These are phyloP conservation scores for Mesembrinibis cayennensis DNA, from an alignment of 2,113 vertebrate genomes.

Conservation along the genomic window DNA sequence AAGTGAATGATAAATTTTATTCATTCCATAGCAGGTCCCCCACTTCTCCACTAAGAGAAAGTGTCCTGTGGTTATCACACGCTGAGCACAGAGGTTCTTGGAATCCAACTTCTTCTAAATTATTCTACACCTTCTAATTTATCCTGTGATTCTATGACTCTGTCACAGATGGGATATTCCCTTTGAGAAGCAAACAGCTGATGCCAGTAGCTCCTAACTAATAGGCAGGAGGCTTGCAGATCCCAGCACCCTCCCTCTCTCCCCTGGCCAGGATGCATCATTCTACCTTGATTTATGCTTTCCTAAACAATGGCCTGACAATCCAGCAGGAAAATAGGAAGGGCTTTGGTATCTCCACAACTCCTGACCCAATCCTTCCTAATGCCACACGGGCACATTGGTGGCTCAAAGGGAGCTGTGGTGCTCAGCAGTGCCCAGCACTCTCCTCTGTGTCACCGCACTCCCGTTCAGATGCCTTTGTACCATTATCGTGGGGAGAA, in stretches of 20 bases:
- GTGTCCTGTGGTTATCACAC: background rate
- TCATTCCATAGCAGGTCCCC: background rate
- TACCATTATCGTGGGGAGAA: fast-evolving
- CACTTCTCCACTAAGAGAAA: background rate
- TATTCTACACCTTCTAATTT: background rate
- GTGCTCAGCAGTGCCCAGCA: background rate
- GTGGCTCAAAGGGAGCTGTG: background rate
- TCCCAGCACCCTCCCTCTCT: background rate
- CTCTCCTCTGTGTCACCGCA: background rate
- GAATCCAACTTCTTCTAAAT: background rate
- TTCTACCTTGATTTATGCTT: background rate
- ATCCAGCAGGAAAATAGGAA: background rate
- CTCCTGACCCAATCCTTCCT: background rate
- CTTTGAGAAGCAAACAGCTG: background rate
- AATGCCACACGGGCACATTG: background rate
- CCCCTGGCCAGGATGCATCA: background rate
- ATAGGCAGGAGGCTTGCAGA: background rate
- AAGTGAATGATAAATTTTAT: background rate
- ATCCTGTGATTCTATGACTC: background rate
- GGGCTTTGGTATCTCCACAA: background rate
- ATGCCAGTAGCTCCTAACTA: background rate
- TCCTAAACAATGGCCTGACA: background rate
- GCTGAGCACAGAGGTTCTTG: background rate
- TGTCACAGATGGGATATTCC: background rate
- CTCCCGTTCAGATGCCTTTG: background rate